Evolutionary conservation across 2,113 vertebrate genomes (phyloP), one percentile per base, ranked within the genome.

Genomic region (Rhadina sibilatrix): DNA sequence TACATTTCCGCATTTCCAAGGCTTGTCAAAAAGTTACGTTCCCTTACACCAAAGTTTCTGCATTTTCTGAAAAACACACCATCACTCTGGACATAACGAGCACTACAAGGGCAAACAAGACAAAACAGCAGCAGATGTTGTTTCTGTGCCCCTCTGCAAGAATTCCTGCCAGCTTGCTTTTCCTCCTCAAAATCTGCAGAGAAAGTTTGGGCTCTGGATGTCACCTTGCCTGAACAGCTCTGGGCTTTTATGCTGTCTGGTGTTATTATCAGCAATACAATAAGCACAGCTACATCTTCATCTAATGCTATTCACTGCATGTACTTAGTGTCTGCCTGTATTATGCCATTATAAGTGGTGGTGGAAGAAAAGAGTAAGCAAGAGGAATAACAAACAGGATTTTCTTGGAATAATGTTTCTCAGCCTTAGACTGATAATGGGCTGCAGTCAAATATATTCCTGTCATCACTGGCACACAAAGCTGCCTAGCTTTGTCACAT

Each of bases 401-500:
- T 94, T 96, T 91, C 88, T 80, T 80, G 87, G 86, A 96, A 91
- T 74, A 81, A 90, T 59, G 71, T 79, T 95, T 97, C 91, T 93
- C 77, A 96, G 91, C 87, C 92, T 97, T 83, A 79, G 66, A 88
- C 81, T 95, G 94, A 93, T 94, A 95, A 96, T n/a, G 70, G 96
- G 81, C 71, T 92, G 88, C 66, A 95, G 83, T 76, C 95, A 97
- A 97, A 97, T 97, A 95, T 72, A 97, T 96, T 96, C 93, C 68
- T 96, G 93, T 94, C 92, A 94, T 89, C 92, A 57, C 77, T 81
- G 70, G 83, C 93, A 97, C 86, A 96, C 96, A 97, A 85, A 94
- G 85, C 96, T 97, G 95, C 95, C 96, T 95, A 93, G 96, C 91
- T 95, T 93, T 91, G 97, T 96, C 97, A 94, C 96, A 97, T 98